Evolutionary conservation across 2,888 invertebrate genomes (phyloP).

Genomic region (Watsonalla cultraria): DNA sequence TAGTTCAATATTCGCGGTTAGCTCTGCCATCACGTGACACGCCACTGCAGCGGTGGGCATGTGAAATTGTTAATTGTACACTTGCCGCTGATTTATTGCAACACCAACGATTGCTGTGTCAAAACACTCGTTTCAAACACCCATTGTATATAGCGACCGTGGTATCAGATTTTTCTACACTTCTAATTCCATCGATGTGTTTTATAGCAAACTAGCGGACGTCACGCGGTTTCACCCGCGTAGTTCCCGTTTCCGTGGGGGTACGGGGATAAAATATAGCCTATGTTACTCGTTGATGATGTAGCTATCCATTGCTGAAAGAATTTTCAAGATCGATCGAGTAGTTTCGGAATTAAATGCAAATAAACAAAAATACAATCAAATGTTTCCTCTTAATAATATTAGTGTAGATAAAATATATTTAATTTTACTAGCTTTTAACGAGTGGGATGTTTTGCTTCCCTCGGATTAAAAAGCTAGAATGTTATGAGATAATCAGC

Average conservation of each 20-base stretch:
- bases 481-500: not conserved
- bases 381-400: too few relatives aligned
- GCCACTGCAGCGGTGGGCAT: conserved; percentile 36
- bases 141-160: conserved; percentile 16
- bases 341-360: too few relatives aligned
- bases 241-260: too few relatives aligned
- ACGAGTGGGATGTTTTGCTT: not conserved
- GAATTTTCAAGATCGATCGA: too few relatives aligned
- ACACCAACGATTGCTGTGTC: conserved; percentile 14
- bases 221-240: too few relatives aligned
- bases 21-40: conserved; percentile 21
- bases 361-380: too few relatives aligned
- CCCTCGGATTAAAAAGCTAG: not conserved
- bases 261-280: too few relatives aligned
- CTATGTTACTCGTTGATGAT: too few relatives aligned
- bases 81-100: conserved; percentile 32
- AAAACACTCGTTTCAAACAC: conserved; percentile 30
- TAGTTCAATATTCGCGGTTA: conserved; percentile 1
- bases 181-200: not conserved
- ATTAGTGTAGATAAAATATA: not conserved
- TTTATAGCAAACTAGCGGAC: conserved; percentile 1
- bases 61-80: conserved; percentile 45
- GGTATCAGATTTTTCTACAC: conserved; percentile 28
- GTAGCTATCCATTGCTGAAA: too few relatives aligned
- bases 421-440: not conserved